Evolutionary conservation across 2,888 invertebrate genomes (phyloP).

Genomic region (Pheosia tremula): DNA sequence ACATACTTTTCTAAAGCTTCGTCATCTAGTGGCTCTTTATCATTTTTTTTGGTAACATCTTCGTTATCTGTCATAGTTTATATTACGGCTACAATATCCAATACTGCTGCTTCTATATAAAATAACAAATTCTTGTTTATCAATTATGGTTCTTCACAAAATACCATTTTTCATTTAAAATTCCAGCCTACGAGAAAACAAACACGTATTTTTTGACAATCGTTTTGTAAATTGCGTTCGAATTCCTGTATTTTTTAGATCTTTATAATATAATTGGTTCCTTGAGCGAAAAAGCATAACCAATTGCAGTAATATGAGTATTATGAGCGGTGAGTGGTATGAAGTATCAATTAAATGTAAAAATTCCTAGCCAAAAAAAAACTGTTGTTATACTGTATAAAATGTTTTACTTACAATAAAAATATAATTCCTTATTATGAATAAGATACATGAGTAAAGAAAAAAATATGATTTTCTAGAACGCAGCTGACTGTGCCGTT

Average conservation of each 20-base stretch:
- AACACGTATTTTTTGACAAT: slow-evolving; percentile 49
- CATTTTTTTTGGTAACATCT: slow-evolving; percentile 71
- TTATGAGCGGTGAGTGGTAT: too few relatives aligned
- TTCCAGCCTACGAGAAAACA: slow-evolving; percentile 51
- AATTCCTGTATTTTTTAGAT: background rate
- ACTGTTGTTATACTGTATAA: too few relatives aligned
- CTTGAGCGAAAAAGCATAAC: too few relatives aligned
- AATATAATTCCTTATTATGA: too few relatives aligned
- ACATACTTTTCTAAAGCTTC: slow-evolving; percentile 78
- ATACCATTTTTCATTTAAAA: slow-evolving; percentile 47
- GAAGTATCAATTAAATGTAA: too few relatives aligned
- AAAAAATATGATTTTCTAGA: too few relatives aligned
- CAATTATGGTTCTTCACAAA: slow-evolving; percentile 38
- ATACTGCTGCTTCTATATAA: slow-evolving; percentile 23
- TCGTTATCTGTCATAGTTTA: slow-evolving; percentile 81
- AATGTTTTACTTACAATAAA: too few relatives aligned
- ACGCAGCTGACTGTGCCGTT: background rate
- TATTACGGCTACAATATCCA: slow-evolving; percentile 36
- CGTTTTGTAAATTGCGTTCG: slow-evolving; percentile 20
- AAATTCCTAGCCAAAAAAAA: too few relatives aligned
- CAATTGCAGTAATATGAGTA: too few relatives aligned
- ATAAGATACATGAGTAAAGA: too few relatives aligned
- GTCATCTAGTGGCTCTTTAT: slow-evolving; percentile 76
- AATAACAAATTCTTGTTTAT: slow-evolving; percentile 16
- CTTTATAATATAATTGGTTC: too few relatives aligned